phyloP scores from a whole-genome alignment of 2,797 vertebrate species.

The Malurus leucopterus region DNA sequence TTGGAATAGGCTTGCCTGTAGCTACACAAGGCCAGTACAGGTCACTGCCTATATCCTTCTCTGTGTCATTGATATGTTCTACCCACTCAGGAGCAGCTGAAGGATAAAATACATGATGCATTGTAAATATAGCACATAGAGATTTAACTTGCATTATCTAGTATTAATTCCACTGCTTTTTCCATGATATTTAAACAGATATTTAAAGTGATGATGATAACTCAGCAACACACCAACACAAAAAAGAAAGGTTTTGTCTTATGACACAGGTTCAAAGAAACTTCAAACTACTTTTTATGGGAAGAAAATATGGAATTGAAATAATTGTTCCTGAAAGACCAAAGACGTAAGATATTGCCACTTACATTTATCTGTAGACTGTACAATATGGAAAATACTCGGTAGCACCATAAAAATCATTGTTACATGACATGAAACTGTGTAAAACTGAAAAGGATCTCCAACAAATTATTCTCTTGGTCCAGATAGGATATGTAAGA shows the following conservation, averaged over 20 bases:
- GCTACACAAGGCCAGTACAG: conserved; percentile 89
- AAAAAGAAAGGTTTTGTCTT: neutral
- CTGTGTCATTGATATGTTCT: conserved; percentile 87
- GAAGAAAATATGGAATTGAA: neutral
- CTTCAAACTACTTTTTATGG: neutral
- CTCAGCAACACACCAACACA: neutral
- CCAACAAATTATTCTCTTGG: neutral
- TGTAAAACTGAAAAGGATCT: neutral
- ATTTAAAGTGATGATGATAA: neutral
- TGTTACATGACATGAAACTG: neutral
- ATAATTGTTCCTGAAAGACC: neutral
- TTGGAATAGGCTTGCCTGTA: conserved; percentile 87
- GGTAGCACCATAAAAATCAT: neutral
- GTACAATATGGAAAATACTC: neutral
- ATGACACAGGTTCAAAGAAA: neutral
- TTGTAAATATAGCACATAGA: neutral
- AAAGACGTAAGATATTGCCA: neutral
- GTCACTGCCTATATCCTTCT: conserved; percentile 86
- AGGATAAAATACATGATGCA: neutral
- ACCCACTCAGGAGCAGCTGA: conserved; percentile 92
- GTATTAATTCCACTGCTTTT: neutral
- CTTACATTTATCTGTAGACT: neutral
- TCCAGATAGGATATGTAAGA: neutral
- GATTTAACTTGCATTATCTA: neutral
- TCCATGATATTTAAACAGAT: neutral